Percentiles rank a stretch among this genome's conserved stretches.
Evolutionary conservation across 2,113 vertebrate genomes (phyloP).

Genomic region (Odocoileus hemionus): DNA sequence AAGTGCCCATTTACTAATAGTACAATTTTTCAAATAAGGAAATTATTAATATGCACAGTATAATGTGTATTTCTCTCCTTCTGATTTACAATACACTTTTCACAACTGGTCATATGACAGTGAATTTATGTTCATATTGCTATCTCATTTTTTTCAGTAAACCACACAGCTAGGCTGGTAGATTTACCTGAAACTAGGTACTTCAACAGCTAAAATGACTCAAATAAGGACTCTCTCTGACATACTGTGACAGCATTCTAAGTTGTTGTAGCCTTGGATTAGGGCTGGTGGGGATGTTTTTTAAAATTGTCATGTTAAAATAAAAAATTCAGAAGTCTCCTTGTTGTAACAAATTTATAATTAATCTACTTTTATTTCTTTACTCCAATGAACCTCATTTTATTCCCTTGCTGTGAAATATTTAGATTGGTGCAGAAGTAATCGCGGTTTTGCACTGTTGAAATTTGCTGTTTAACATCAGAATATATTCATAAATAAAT

Average conservation of each 20-base stretch:
- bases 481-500: neutral
- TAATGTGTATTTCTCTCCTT: neutral
- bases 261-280: neutral
- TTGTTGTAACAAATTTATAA: neutral
- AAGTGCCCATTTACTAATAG: neutral
- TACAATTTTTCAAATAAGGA: neutral
- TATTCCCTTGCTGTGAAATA: neutral
- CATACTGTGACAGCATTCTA: neutral
- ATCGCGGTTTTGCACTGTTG: neutral
- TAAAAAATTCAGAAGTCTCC: neutral
- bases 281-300: neutral
- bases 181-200: neutral
- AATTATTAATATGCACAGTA: neutral
- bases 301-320: neutral
- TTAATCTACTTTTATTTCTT: constrained; percentile 3
- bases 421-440: neutral
- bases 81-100: neutral
- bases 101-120: neutral
- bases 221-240: neutral
- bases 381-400: neutral
- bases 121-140: neutral
- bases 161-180: neutral
- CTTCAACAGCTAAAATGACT: neutral
- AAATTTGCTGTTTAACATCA: neutral
- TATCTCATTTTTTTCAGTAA: neutral